Evolutionary conservation across 2,113 vertebrate genomes (phyloP).

Genomic region (Thomomys bottae): DNA sequence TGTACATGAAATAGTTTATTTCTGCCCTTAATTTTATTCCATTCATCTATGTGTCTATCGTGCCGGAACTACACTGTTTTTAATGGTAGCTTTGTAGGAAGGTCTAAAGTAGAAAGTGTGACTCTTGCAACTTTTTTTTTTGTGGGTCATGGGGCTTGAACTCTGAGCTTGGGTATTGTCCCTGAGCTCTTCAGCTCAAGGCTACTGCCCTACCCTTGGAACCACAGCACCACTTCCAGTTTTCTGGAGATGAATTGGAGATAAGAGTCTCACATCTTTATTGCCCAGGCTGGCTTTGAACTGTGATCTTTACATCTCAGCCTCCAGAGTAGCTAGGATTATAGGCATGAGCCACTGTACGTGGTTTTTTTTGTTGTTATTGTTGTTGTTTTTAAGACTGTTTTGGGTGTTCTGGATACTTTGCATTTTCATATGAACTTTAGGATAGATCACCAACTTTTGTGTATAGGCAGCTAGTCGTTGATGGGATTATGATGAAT

Average conservation of each 20-base stretch:
- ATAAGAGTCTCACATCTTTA: too few relatives aligned
- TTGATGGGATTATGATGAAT: conserved; percentile 9
- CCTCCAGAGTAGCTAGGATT: too few relatives aligned
- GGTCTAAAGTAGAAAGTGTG: conserved; percentile 3
- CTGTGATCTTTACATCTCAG: too few relatives aligned
- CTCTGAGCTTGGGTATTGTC: too few relatives aligned
- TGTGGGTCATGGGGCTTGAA: too few relatives aligned
- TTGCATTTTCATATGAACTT: conserved; percentile 38
- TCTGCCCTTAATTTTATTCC: conserved; percentile 7
- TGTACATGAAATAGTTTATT: conserved; percentile 44
- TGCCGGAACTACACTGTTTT: not conserved
- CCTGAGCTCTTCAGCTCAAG: too few relatives aligned
- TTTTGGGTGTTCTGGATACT: conserved; percentile 28
- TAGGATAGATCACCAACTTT: conserved; percentile 4
- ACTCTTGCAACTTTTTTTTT: not conserved
- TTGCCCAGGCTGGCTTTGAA: too few relatives aligned
- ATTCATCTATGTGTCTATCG: not conserved
- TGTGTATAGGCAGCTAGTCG: conserved; percentile 24
- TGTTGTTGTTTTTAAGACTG: conserved; percentile 22
- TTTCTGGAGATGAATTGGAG: too few relatives aligned
- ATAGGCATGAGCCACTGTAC: too few relatives aligned
- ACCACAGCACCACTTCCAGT: too few relatives aligned
- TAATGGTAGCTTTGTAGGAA: conserved; percentile 30
- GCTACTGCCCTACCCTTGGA: too few relatives aligned
- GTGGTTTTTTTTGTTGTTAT: too few relatives aligned